Evolutionary conservation across 1,140 invertebrate genomes (phyloP).

Genomic region (Mamestra configurata): DNA sequence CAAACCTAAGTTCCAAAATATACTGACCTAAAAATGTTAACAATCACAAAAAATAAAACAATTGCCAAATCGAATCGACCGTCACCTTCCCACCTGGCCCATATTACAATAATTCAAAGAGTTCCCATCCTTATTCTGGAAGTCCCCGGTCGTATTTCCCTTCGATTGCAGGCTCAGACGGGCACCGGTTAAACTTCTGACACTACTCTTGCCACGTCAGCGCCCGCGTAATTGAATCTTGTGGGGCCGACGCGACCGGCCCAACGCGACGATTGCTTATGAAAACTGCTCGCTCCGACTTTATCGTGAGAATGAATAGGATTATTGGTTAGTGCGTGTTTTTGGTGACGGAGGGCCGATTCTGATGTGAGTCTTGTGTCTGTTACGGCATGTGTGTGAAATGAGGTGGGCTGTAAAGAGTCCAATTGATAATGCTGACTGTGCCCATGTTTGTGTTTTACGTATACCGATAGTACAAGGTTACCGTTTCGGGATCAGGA

Average conservation of each 20-base stretch:
- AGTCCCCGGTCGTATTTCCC: slow-evolving; percentile 29
- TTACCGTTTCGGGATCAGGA: too few species aligned
- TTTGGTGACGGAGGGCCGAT: background rate
- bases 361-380: background rate
- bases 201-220: slow-evolving; percentile 60
- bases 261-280: slow-evolving; percentile 54
- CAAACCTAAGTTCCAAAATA: too few species aligned
- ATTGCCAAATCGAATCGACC: slow-evolving; percentile 11
- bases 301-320: slow-evolving; percentile 43
- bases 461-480: too few species aligned
- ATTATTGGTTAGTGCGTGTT: slow-evolving; percentile 36
- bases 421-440: too few species aligned
- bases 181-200: slow-evolving; percentile 62
- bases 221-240: slow-evolving; percentile 68
- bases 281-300: slow-evolving; percentile 57
- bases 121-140: slow-evolving; percentile 25
- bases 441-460: too few species aligned
- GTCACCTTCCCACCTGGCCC: slow-evolving; percentile 13
- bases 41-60: background rate
- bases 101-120: slow-evolving; percentile 32
- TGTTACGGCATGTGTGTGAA: background rate
- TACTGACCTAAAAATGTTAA: background rate
- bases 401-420: background rate
- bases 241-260: slow-evolving; percentile 57
- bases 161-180: slow-evolving; percentile 31